A percentile compares a stretch with the other conserved stretches of the same genome.
These are phyloP conservation scores for Rotaria sp. DNA, from an alignment of 2,888 invertebrate genomes.

Conservation along the genomic window DNA sequence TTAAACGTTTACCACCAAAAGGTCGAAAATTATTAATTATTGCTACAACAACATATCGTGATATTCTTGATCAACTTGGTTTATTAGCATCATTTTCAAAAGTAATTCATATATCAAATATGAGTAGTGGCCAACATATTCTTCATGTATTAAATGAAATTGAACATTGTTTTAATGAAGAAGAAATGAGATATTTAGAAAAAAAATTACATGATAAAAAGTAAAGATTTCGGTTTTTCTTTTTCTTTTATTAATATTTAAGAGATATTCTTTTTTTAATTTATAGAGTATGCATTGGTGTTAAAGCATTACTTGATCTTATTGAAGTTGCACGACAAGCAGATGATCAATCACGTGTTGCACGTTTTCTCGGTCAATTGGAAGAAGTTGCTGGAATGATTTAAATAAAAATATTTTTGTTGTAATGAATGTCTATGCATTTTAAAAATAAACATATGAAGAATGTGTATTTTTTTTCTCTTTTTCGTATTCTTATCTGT, in stretches of 20 bases:
- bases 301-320: conserved; percentile 39
- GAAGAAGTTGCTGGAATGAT: conserved; percentile 38
- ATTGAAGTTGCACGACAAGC: conserved; percentile 39
- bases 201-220: conserved; percentile 29
- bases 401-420: neutral
- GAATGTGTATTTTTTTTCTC: neutral
- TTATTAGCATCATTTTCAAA: conserved; percentile 35
- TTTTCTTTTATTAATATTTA: no score
- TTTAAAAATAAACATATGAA: neutral
- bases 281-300: conserved; percentile 31
- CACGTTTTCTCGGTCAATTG: conserved; percentile 31
- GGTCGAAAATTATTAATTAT: conserved; percentile 42
- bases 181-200: conserved; percentile 27
- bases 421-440: no score
- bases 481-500: neutral
- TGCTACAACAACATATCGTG: conserved; percentile 37
- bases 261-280: neutral
- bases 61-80: conserved; percentile 39
- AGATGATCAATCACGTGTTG: conserved; percentile 33
- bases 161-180: conserved; percentile 32
- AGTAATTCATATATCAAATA: conserved; percentile 38
- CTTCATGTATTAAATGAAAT: conserved; percentile 36
- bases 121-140: conserved; percentile 32
- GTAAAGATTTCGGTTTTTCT: neutral
- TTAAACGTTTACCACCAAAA: conserved; percentile 84